phyloP scores from a whole-genome alignment of 2,113 vertebrate species.

The Myrmecobius fasciatus region DNA sequence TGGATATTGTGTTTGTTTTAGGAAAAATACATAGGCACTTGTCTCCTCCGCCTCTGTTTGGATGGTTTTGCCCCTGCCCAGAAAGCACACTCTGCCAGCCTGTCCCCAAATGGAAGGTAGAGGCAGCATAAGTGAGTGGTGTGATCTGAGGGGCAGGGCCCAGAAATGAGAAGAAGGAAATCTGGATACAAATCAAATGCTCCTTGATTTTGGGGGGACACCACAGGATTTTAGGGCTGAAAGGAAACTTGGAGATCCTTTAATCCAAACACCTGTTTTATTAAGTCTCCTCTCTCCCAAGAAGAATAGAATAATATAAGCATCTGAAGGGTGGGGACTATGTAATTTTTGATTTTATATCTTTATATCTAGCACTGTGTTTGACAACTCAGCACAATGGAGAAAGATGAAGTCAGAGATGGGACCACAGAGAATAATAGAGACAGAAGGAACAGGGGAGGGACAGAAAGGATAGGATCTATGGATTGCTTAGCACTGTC shows the following conservation, averaged over 20 bases:
- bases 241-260: background rate
- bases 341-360: background rate
- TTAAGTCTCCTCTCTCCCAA: background rate
- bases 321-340: background rate
- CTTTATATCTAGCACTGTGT: background rate
- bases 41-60: background rate
- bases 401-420: no score
- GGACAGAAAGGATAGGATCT: background rate
- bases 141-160: background rate
- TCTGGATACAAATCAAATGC: background rate
- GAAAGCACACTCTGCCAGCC: background rate
- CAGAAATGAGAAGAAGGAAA: background rate
- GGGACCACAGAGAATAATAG: background rate
- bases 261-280: background rate
- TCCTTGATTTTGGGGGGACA: background rate
- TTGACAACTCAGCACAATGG: background rate
- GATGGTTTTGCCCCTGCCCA: background rate
- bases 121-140: background rate
- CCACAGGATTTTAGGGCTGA: background rate
- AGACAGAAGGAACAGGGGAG: background rate
- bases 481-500: background rate
- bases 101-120: background rate
- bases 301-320: background rate
- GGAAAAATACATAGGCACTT: background rate
- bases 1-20: constrained; percentile 1